Conservation (phyloP, 2,888 invertebrate genomes). For the Macropis europaea region DNA sequence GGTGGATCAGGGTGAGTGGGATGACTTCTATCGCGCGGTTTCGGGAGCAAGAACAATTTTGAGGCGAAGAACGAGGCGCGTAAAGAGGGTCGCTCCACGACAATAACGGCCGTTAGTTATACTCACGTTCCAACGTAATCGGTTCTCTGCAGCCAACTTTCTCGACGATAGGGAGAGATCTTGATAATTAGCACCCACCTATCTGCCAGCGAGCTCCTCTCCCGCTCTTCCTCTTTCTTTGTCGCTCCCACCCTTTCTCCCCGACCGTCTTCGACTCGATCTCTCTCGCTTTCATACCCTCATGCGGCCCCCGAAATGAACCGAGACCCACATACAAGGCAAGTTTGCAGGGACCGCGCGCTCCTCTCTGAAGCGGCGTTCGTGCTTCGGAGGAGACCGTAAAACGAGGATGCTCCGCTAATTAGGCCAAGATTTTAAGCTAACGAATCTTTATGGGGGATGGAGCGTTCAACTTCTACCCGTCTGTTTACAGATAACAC, state of each 20-base stretch:
- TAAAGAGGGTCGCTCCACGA: constrained; percentile 38
- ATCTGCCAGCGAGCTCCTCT: constrained; percentile 26
- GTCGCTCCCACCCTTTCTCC: background rate
- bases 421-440: constrained; percentile 63
- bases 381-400: constrained; percentile 34
- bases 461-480: constrained; percentile 3
- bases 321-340: constrained; percentile 57
- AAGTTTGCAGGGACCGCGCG: constrained; percentile 52
- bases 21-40: constrained; percentile 15
- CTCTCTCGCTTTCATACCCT: background rate
- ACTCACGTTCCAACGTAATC: constrained; percentile 65
- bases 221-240: background rate
- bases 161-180: constrained; percentile 63
- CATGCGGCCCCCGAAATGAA: constrained; percentile 49
- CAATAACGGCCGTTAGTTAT: constrained; percentile 65
- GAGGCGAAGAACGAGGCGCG: constrained; percentile 6
- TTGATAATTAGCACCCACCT: constrained; percentile 69
- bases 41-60: constrained; percentile 21
- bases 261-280: background rate
- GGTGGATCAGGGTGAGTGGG: background rate
- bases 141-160: constrained; percentile 67
- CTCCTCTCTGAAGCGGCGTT: constrained; percentile 35
- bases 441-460: constrained; percentile 49
- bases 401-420: constrained; percentile 51
- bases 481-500: constrained; percentile 42